phyloP scores from a whole-genome alignment of 2,797 vertebrate genomes.

The Pangasius larnaudii region DNA sequence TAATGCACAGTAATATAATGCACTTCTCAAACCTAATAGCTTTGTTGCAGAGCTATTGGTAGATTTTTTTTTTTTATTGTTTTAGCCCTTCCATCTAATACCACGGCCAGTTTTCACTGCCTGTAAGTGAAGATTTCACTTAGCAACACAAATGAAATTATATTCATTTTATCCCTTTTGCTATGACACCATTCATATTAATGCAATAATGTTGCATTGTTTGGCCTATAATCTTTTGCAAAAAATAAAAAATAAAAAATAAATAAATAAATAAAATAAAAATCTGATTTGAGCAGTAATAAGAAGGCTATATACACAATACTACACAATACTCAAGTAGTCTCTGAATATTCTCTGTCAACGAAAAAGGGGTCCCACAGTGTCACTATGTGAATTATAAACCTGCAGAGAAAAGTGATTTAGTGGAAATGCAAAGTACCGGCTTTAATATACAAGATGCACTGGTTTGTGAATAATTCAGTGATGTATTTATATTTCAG shows the following conservation, averaged over 20 bases:
- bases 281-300: neutral
- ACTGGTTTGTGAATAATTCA: constrained; percentile 27
- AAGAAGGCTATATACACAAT: neutral
- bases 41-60: neutral
- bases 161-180: neutral
- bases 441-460: constrained; percentile 9
- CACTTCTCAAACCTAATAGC: neutral
- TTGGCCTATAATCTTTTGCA: neutral
- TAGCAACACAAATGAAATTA: neutral
- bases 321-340: neutral
- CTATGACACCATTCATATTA: neutral
- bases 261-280: neutral
- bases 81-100: neutral
- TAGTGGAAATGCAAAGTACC: constrained; percentile 32
- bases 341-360: neutral
- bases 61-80: neutral
- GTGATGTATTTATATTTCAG: neutral
- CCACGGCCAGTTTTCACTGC: neutral
- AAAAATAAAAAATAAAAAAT: too few relatives aligned
- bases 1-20: neutral
- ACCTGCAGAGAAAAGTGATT: constrained; percentile 23
- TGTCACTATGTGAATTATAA: constrained; percentile 23
- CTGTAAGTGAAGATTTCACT: neutral
- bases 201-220: neutral
- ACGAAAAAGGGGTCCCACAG: constrained; percentile 22